Evolutionary conservation across 2,113 vertebrate species (phyloP), one percentile per base, ranked within the genome.

Genomic region (Campylorhamphus procurvoides): DNA sequence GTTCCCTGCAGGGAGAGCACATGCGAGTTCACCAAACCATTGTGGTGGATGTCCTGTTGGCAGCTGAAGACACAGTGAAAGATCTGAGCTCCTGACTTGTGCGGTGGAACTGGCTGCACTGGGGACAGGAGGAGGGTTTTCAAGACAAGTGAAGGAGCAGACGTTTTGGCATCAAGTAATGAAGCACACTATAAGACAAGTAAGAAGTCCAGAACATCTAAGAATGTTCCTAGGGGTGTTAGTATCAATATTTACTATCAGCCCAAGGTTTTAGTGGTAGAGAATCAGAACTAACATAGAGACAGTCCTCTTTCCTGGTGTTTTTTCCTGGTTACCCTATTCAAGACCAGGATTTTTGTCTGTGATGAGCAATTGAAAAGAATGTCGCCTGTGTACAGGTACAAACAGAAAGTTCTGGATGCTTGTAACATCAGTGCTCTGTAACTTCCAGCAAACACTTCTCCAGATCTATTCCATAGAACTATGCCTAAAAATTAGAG

Each of bases 51-150:
- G 1, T 47, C 29, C 73, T n/a, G 35, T 7, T 17, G 69, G 37
- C 83, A 72, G 66, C 47, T 25, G 9, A 25, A n/a, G 47, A 78
- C 1, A 0, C 0, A 0, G 18, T 6, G 31, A 49, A 39, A 12
- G 58, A 19, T 3, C 53, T 4, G 44, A 64, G 83, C 62, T 79
- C 44, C 63, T 63, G 49, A n/a, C 23, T 33, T 35, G 28, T 14
- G 40, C 0, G 0, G 23, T 1, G 27, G 69, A 73, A 9, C 60
- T 29, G 53, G 15, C 24, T 39, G 40, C 37, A 2, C 27, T 22
- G 62, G 39, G 29, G n/a, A 49, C 19, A 27, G 19, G 14, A 18
- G 7, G 28, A 62, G 29, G n/a, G 18, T 8, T 44, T 72, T 35
- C 37, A 25, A 19, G 62, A 39, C 37, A 6, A 28, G 15, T 18